These are phyloP conservation scores for Oncorhynchus clarkii DNA, from an alignment of 2,113 vertebrate species.

Conservation along the genomic window DNA sequence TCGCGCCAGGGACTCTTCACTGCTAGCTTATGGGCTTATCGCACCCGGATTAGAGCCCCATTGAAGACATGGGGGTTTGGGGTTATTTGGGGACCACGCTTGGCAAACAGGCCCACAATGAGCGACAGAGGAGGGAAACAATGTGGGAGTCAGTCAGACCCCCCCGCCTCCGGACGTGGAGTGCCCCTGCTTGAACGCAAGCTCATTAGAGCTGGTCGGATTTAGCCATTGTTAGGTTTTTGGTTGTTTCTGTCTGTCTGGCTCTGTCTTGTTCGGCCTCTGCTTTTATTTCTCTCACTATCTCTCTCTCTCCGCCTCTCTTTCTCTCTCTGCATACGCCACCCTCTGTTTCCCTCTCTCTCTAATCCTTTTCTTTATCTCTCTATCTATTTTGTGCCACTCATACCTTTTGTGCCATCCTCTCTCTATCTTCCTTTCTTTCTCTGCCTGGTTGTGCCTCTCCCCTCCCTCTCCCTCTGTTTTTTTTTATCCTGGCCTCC, in stretches of 20 bases:
- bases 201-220: slow-evolving; percentile 18
- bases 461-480: not conserved
- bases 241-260: not conserved
- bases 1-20: slow-evolving; percentile 41
- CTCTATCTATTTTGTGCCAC: not conserved
- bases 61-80: slow-evolving; percentile 46
- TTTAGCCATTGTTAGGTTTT: not conserved
- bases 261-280: slow-evolving; percentile 8
- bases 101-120: slow-evolving; percentile 41
- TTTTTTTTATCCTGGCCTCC: slow-evolving; percentile 20
- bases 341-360: not conserved
- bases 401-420: no score
- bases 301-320: slow-evolving; percentile 12
- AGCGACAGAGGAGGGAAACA: slow-evolving; percentile 17
- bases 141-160: slow-evolving; percentile 32
- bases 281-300: slow-evolving; percentile 19
- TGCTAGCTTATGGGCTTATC: slow-evolving; percentile 60
- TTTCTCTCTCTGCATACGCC: slow-evolving; percentile 23
- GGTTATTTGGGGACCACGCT: slow-evolving; percentile 55
- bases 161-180: not conserved
- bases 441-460: not conserved
- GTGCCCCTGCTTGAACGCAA: not conserved
- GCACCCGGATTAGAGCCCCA: slow-evolving; percentile 59
- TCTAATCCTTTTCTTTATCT: slow-evolving; percentile 1
- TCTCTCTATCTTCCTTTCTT: not conserved